Percentiles rank a stretch among this genome's conserved stretches.
Conservation (phyloP, 2,888 invertebrate genomes). For the Spodoptera exigua region DNA sequence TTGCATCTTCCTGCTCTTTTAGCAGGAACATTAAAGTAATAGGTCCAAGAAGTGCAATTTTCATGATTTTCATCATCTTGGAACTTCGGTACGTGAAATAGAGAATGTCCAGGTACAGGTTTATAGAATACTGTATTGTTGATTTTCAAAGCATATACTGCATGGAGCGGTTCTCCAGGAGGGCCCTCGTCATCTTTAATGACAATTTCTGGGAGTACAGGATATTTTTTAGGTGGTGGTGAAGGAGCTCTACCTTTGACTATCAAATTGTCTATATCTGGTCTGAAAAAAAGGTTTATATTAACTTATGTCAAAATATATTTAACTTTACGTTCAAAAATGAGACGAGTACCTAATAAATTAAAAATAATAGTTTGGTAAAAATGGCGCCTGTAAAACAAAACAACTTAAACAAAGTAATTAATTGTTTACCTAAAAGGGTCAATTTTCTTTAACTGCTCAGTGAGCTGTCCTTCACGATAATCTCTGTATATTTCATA, state of each 20-base stretch:
- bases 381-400: no score
- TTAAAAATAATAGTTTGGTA: no score
- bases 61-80: constrained; percentile 70
- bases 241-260: constrained; percentile 75
- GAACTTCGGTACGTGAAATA: constrained; percentile 61
- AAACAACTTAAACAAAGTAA: background rate
- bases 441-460: constrained; percentile 74
- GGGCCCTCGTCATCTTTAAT: constrained; percentile 47
- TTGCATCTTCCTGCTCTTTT: constrained; percentile 75
- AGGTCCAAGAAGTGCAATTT: constrained; percentile 76
- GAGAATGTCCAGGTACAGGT: constrained; percentile 64
- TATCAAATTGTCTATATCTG: constrained; percentile 71
- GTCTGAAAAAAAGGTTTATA: constrained; percentile 65
- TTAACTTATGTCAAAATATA: background rate
- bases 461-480: constrained; percentile 69
- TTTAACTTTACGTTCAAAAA: no score
- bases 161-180: constrained; percentile 46
- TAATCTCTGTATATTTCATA: constrained; percentile 71
- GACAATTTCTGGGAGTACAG: constrained; percentile 67
- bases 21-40: constrained; percentile 79
- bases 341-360: no score
- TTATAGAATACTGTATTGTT: constrained; percentile 78
- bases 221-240: constrained; percentile 63
- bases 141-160: constrained; percentile 77
- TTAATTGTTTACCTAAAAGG: constrained; percentile 71